Percentiles rank a stretch among this genome's conserved stretches.
phyloP scores from a whole-genome alignment of 2,797 vertebrate genomes.

The Halcyon badia region DNA sequence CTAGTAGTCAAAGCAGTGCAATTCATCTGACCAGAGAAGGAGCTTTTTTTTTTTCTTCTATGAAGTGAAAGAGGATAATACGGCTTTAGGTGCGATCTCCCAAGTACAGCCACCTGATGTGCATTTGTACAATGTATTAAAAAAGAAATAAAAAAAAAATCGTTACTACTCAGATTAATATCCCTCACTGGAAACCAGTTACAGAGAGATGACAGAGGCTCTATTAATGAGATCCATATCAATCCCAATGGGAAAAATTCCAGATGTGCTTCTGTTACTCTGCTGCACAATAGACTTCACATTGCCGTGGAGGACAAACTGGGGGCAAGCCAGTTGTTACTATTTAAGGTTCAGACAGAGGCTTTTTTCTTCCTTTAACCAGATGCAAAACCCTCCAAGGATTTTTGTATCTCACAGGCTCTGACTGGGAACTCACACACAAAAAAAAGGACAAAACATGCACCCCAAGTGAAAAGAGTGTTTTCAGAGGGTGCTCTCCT shows the following conservation, averaged over 20 bases:
- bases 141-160: not conserved
- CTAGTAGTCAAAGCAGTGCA: not conserved
- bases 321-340: constrained; percentile 17
- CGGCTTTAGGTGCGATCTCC: not conserved
- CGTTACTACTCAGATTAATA: not conserved
- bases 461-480: not conserved
- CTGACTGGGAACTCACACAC: not conserved
- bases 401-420: not conserved
- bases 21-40: not conserved
- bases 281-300: constrained; percentile 33
- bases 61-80: not conserved
- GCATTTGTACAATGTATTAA: not conserved
- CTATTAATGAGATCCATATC: constrained; percentile 10
- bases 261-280: constrained; percentile 44
- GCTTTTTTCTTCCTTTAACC: constrained; percentile 29
- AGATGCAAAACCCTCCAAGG: constrained; percentile 12
- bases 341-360: constrained; percentile 16
- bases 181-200: not conserved
- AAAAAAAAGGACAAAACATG: not conserved
- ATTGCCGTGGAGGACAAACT: not conserved
- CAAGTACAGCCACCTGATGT: not conserved
- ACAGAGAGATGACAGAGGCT: constrained; percentile 27
- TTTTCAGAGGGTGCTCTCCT: not conserved
- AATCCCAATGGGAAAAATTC: not conserved
- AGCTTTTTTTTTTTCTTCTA: not conserved